These are phyloP conservation scores for Lethocerus indicus DNA, from an alignment of 1,140 invertebrate species.

Conservation along the genomic window DNA sequence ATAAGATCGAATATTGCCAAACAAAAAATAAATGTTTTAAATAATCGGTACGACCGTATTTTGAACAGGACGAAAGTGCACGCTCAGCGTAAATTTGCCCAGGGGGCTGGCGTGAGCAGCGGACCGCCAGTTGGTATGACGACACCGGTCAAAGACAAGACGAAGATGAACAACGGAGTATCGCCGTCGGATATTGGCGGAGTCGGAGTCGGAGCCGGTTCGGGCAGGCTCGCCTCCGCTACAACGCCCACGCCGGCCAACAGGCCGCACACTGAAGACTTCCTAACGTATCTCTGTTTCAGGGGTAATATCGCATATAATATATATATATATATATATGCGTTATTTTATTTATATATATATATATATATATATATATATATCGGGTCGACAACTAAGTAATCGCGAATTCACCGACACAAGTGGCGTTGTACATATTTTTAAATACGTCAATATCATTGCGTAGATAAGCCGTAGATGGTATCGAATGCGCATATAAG, in stretches of 20 bases:
- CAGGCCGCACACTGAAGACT: slow-evolving; percentile 76
- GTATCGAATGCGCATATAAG: too few relatives aligned
- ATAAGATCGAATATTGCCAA: not conserved
- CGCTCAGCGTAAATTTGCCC: slow-evolving; percentile 82
- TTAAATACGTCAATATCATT: too few relatives aligned
- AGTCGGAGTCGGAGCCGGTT: too few relatives aligned
- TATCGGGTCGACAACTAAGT: too few relatives aligned
- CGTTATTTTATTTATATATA: too few relatives aligned
- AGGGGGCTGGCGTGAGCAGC: slow-evolving; percentile 43
- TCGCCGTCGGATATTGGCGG: too few relatives aligned
- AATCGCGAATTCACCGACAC: too few relatives aligned
- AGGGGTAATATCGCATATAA: slow-evolving; percentile 48
- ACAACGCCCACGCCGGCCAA: slow-evolving; percentile 31
- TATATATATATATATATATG: too few relatives aligned
- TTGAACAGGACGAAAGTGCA: slow-evolving; percentile 44
- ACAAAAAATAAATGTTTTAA: not conserved
- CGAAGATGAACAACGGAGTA: slow-evolving; percentile 26
- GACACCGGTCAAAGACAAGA: slow-evolving; percentile 39
- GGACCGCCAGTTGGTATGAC: slow-evolving; percentile 23
- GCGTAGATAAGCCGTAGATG: too few relatives aligned
- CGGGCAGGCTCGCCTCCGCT: slow-evolving; percentile 21
- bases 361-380: too few relatives aligned
- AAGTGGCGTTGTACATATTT: too few relatives aligned
- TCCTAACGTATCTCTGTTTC: slow-evolving; percentile 75
- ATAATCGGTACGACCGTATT: not conserved